Evolutionary conservation across 2,888 invertebrate species (phyloP).

Genomic region (Drosophila aldrichi): DNA sequence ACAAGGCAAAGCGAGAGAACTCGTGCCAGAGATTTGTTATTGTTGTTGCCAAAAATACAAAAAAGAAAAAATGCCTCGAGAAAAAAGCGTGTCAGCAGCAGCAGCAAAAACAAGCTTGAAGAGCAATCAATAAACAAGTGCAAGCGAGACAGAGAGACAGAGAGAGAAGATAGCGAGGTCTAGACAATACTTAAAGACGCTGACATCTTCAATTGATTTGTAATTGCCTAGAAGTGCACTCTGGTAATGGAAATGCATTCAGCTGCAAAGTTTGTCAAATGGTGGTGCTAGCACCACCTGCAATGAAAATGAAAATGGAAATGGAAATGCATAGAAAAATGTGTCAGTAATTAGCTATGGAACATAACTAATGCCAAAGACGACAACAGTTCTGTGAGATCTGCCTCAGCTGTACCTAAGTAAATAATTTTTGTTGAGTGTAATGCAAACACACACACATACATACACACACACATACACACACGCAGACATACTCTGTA

Average conservation of each 20-base stretch:
- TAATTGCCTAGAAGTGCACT: conserved; percentile 56
- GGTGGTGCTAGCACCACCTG: conserved; percentile 41
- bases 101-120: conserved; percentile 17
- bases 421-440: conserved; percentile 55
- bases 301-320: background rate
- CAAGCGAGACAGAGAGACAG: background rate
- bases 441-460: conserved; percentile 52
- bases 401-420: conserved; percentile 34
- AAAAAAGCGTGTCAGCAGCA: conserved; percentile 39
- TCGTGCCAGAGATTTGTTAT: conserved; percentile 51
- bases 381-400: conserved; percentile 28
- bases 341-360: conserved; percentile 47
- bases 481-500: background rate
- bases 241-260: conserved; percentile 45
- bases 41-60: conserved; percentile 55
- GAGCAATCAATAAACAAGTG: conserved; percentile 29
- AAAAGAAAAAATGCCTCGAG: conserved; percentile 6
- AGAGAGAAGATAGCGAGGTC: background rate
- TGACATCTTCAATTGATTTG: conserved; percentile 72
- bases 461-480: background rate
- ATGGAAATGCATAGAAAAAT: conserved; percentile 1
- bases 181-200: conserved; percentile 40
- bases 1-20: conserved; percentile 61
- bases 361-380: conserved; percentile 30
- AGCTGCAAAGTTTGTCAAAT: conserved; percentile 61